These are phyloP conservation scores for Clarias fuscus DNA, from an alignment of 2,797 vertebrate species.

Conservation along the genomic window DNA sequence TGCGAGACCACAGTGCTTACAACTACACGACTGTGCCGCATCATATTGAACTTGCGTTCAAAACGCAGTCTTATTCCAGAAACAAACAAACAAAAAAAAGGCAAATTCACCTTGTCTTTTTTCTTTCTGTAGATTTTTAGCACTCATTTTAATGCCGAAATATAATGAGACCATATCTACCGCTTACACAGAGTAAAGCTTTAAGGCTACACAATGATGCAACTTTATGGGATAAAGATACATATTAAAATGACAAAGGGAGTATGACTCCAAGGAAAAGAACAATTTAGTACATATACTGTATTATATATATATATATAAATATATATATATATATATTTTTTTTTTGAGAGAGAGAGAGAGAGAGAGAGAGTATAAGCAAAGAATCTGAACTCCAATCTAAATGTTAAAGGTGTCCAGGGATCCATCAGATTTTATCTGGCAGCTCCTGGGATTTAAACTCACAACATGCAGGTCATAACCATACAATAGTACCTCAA, in stretches of 20 bases:
- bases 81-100: not conserved
- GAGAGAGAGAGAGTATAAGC: not conserved
- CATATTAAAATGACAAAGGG: not conserved
- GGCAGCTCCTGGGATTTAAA: not conserved
- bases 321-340: no score
- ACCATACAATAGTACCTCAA: not conserved
- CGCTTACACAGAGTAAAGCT: not conserved
- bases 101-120: not conserved
- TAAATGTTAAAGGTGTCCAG: not conserved
- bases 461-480: not conserved
- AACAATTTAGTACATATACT: not conserved
- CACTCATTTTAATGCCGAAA: not conserved
- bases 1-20: no score
- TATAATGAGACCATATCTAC: not conserved
- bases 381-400: no score
- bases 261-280: not conserved
- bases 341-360: no score
- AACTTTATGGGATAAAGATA: not conserved
- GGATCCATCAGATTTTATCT: not conserved
- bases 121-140: not conserved
- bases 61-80: not conserved
- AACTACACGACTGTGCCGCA: no score
- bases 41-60: no score
- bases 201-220: not conserved
- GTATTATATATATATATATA: no score